Conservation (phyloP, 2,888 invertebrate species). For the Eilema caniola region DNA sequence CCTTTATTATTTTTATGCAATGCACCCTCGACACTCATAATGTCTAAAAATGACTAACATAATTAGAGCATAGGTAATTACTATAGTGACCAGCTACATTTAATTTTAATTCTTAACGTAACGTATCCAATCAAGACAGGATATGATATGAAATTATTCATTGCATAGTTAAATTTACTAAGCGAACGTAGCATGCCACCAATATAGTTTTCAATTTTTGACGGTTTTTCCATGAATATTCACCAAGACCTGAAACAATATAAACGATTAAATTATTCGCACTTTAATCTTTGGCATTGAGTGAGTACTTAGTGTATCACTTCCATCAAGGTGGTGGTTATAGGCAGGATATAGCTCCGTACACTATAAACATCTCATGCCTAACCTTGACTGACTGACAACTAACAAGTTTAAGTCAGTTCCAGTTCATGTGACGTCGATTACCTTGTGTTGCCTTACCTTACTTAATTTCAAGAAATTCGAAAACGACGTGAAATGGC, state of each 20-base stretch:
- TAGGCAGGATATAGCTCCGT: neutral
- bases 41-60: too few species aligned
- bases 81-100: too few species aligned
- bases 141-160: slow-evolving; percentile 8
- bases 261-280: neutral
- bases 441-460: slow-evolving; percentile 39
- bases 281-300: too few species aligned
- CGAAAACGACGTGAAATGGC: slow-evolving; percentile 37
- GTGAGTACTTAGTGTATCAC: neutral
- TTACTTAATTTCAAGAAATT: slow-evolving; percentile 37
- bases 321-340: neutral
- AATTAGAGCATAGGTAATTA: too few species aligned
- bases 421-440: slow-evolving; percentile 19
- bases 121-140: too few species aligned
- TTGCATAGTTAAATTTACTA: slow-evolving; percentile 53
- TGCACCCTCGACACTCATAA: too few species aligned
- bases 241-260: slow-evolving; percentile 69
- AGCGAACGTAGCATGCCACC: slow-evolving; percentile 49
- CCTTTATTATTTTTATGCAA: too few species aligned
- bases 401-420: neutral
- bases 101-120: too few species aligned
- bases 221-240: slow-evolving; percentile 78
- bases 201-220: slow-evolving; percentile 55
- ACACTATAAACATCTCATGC: slow-evolving; percentile 9
- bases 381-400: slow-evolving; percentile 28